phyloP scores from a whole-genome alignment of 2,113 vertebrate genomes.

The Manacus vitellinus region DNA sequence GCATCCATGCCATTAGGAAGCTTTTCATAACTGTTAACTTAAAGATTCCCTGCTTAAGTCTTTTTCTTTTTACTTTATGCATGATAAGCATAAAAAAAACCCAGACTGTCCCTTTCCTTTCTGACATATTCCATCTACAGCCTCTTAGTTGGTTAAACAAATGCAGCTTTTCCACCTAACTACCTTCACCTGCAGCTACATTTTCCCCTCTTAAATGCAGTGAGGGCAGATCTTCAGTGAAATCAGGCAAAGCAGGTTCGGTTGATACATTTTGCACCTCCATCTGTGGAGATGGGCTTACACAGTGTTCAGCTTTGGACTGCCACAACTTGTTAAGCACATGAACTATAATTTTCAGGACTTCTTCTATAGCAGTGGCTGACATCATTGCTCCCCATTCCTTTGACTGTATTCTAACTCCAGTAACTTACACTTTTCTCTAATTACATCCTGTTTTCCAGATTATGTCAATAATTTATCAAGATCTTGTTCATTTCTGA shows the following conservation, averaged over 20 bases:
- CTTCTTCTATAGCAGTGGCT: not conserved
- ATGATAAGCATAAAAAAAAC: not conserved
- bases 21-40: not conserved
- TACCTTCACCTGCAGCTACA: not conserved
- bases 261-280: not conserved
- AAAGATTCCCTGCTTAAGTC: not conserved
- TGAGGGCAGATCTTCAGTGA: not conserved
- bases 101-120: not conserved
- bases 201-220: not conserved
- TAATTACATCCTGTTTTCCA: not conserved
- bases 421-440: not conserved
- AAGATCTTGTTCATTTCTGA: not conserved
- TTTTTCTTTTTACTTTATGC: not conserved
- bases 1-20: not conserved
- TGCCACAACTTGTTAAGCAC: not conserved
- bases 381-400: not conserved
- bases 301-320: not conserved
- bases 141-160: not conserved
- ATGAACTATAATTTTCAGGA: not conserved
- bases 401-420: not conserved
- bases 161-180: not conserved
- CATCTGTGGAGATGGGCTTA: not conserved
- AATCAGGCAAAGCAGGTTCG: not conserved
- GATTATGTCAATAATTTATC: not conserved
- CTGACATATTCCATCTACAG: not conserved